Evolutionary conservation across 2,797 vertebrate species (phyloP), one percentile per base, ranked within the genome.

Genomic region (Myotis daubentonii): DNA sequence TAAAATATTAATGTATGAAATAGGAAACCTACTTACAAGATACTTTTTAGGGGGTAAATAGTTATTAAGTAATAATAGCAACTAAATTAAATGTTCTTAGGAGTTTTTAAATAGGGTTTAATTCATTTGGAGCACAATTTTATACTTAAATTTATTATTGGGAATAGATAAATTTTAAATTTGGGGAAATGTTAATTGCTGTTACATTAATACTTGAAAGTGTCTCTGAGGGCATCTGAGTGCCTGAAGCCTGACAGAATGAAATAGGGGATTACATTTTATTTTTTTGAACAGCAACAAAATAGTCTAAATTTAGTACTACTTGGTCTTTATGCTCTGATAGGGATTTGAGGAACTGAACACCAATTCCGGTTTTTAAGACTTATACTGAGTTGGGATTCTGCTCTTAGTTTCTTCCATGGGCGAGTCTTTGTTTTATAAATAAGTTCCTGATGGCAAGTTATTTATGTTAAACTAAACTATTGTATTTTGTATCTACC

Each of bases 1-100:
- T 88, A 70, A 86, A 94, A 55, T 92, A 51, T 6, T 74, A n/a
- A 49, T 49, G 8, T 30, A 51, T 93, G 51, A 88, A 95, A 71
- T 78, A 44, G 33, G 57, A 91, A 85, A 76, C 20, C 41, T 71
- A 60, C 20, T 89, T 72, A 55, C 6, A 76, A 23, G 78, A n/a
- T 76, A 22, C 49, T 66, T 80, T 88, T 65, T 16, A 6, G 1
- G 30, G 80, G n/a, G 17, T 44, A 68, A 91, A 38, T 83, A 76
- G 10, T 55, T 87, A 8, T 5, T 66, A 78, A 36, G 19, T 74
- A 78, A 51, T 92, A n/a, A 65, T 36, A 82, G 13, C n/a, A 79
- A 75, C 33, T 68, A 71, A 88, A 36, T 15, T 66, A 66, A 71
- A 15, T 89, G 38, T 82, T 94, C 28, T 62, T 83, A 70, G 41